These are phyloP conservation scores for Zoanthus sociatus DNA, from an alignment of 92 coral and sea anemone species.

Conservation along the genomic window DNA sequence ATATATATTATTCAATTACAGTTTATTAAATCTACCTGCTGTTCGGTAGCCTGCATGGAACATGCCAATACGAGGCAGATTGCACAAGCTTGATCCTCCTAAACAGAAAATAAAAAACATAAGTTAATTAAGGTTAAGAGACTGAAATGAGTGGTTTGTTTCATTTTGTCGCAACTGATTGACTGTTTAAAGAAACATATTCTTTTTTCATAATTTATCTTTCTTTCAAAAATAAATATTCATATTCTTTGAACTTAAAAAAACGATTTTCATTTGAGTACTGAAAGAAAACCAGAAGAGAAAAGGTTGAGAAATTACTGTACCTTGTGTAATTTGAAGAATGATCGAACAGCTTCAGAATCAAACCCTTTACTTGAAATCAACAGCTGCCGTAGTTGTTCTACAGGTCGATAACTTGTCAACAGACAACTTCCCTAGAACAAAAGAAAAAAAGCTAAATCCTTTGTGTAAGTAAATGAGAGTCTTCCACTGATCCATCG, in stretches of 20 bases:
- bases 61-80: conserved; percentile 94
- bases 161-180: neutral
- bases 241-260: too few species aligned
- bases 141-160: too few species aligned
- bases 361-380: conserved; percentile 83
- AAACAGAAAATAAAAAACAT: neutral
- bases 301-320: neutral
- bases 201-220: too few species aligned
- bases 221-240: too few species aligned
- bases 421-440: conserved; percentile 90
- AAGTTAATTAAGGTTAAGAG: too few species aligned
- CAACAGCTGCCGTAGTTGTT: conserved; percentile 85
- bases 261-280: neutral
- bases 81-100: conserved; percentile 99
- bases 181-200: too few species aligned
- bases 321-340: conserved; percentile 92
- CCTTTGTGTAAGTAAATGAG: too few species aligned
- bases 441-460: too few species aligned
- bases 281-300: neutral
- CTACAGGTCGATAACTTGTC: conserved; percentile 94
- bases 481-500: too few species aligned
- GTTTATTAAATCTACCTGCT: conserved; percentile 63
- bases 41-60: conserved; percentile 78
- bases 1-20: too few species aligned
- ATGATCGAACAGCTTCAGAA: conserved; percentile 94